Evolutionary conservation across 1,140 invertebrate species (phyloP).

Genomic region (Diuraphis noxia): DNA sequence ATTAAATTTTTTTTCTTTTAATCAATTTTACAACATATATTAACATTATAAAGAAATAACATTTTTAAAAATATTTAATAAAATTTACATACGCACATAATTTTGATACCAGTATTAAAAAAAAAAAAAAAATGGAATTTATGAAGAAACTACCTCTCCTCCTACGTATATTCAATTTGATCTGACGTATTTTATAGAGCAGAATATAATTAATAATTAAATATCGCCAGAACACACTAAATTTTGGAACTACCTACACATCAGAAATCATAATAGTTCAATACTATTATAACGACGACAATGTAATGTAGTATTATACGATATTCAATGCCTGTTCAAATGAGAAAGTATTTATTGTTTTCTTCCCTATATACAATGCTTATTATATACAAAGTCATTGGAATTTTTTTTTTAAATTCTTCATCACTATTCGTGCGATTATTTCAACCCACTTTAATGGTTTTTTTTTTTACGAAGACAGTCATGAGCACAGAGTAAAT

Average conservation of each 20-base stretch:
- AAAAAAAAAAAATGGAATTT: not conserved
- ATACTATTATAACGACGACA: not conserved
- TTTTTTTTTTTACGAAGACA: not conserved
- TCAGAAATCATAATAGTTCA: not conserved
- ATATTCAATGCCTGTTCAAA: not conserved
- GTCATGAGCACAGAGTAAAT: conserved; percentile 4
- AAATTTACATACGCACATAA: not conserved
- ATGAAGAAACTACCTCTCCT: not conserved
- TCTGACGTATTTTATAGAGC: not conserved
- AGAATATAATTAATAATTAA: not conserved
- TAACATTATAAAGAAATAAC: not conserved
- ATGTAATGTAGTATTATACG: not conserved
- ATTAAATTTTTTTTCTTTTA: not conserved
- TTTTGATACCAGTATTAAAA: not conserved
- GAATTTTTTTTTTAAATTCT: not conserved
- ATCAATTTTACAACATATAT: too few relatives aligned
- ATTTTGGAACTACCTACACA: not conserved
- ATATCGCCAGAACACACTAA: not conserved
- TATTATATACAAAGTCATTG: not conserved
- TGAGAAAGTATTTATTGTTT: not conserved
- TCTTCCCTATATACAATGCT: not conserved
- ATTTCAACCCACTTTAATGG: not conserved
- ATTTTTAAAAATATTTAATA: not conserved
- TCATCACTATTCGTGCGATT: not conserved
- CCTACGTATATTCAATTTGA: not conserved